Evolutionary conservation across 2,888 invertebrate genomes (phyloP).

Genomic region (Metellina segmentata): DNA sequence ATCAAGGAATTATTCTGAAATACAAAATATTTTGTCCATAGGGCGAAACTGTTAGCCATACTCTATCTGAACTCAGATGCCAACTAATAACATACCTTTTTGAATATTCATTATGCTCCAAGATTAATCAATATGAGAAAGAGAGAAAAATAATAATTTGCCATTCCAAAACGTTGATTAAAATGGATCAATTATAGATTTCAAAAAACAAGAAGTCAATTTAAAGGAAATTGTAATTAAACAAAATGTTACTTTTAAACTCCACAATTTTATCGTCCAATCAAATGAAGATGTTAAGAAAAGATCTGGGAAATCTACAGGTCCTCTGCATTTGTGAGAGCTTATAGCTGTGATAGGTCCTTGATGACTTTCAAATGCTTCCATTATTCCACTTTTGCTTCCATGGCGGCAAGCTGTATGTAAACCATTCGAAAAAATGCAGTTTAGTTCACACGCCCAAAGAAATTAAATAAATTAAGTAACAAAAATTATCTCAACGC

Average conservation of each 20-base stretch:
- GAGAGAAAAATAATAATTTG: too few relatives aligned
- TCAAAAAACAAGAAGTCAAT: background rate
- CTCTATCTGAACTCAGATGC: too few relatives aligned
- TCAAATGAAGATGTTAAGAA: conserved; percentile 98
- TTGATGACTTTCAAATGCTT: conserved; percentile 95
- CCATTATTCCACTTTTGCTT: conserved; percentile 94
- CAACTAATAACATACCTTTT: too few relatives aligned
- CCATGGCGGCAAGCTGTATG: conserved; percentile 93
- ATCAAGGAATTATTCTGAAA: too few relatives aligned
- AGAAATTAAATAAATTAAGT: background rate
- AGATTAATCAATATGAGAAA: too few relatives aligned
- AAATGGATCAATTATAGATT: background rate
- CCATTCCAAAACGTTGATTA: too few relatives aligned
- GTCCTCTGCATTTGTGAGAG: conserved; percentile 91
- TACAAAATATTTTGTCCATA: too few relatives aligned
- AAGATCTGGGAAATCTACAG: conserved; percentile 94
- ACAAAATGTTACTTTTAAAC: conserved; percentile 86
- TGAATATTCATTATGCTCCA: too few relatives aligned
- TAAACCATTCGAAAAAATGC: background rate
- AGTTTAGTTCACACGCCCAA: too few relatives aligned
- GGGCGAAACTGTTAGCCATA: too few relatives aligned
- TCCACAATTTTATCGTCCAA: conserved; percentile 99
- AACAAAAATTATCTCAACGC: background rate
- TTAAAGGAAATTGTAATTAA: background rate
- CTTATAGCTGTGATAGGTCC: conserved; percentile 96